phyloP scores from a whole-genome alignment of 2,113 vertebrate genomes.

The Pomatorhinus ruficollis region DNA sequence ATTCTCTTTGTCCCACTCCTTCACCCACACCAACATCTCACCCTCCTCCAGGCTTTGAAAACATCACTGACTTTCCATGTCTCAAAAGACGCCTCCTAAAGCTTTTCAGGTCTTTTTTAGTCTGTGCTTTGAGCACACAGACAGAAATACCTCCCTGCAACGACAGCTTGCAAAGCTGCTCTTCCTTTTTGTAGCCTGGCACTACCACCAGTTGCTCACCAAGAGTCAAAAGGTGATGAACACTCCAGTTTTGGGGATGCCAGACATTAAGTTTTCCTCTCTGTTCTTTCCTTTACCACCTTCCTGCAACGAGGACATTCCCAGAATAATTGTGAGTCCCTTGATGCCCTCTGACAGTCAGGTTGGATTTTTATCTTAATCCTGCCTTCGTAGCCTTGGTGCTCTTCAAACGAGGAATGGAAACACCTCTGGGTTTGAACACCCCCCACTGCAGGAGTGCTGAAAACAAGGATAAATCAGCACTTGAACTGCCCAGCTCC shows the following conservation, averaged over 20 bases:
- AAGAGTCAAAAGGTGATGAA: not conserved
- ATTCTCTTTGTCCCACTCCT: not conserved
- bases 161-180: not conserved
- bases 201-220: not conserved
- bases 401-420: fast-evolving
- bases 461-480: not conserved
- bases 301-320: not conserved
- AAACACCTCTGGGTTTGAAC: not conserved
- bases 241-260: not conserved
- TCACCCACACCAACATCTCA: not conserved
- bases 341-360: not conserved
- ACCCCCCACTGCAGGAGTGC: not conserved
- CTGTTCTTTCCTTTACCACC: not conserved
- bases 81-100: not conserved
- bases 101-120: not conserved
- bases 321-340: not conserved
- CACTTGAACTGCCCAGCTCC: not conserved
- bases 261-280: not conserved
- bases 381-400: not conserved
- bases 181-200: not conserved
- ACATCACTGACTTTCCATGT: not conserved
- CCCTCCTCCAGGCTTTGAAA: not conserved
- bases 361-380: not conserved
- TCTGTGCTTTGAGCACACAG: fast-evolving
- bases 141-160: not conserved